phyloP scores from a whole-genome alignment of 2,888 invertebrate species.

The Hyppa rectilinea region DNA sequence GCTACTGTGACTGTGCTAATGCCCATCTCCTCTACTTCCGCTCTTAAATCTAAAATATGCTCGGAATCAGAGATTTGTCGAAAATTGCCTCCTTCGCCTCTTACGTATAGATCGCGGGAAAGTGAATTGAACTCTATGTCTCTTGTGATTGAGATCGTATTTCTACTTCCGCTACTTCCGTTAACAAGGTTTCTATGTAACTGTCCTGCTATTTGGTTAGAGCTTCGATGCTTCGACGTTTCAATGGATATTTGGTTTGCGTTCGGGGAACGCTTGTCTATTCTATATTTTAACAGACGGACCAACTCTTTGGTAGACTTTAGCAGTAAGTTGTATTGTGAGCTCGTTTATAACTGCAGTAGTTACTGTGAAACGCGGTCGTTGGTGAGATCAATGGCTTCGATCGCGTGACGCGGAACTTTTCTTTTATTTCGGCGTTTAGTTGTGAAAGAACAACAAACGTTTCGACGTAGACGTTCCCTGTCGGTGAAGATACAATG shows the following conservation, averaged over 20 bases:
- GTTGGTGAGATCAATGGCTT: constrained; percentile 47
- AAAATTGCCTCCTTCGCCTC: constrained; percentile 57
- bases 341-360: constrained; percentile 74
- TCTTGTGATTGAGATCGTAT: constrained; percentile 67
- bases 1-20: constrained; percentile 47
- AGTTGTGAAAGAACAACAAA: constrained; percentile 42
- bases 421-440: constrained; percentile 57
- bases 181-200: constrained; percentile 64
- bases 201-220: constrained; percentile 69
- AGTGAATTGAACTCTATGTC: constrained; percentile 68
- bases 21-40: constrained; percentile 55
- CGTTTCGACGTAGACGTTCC: constrained; percentile 6
- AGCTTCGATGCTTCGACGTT: constrained; percentile 75
- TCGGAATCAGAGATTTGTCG: constrained; percentile 73
- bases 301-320: constrained; percentile 86
- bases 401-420: constrained; percentile 46
- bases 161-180: constrained; percentile 62
- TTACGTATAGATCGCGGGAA: constrained; percentile 45
- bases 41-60: constrained; percentile 54
- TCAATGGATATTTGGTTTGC: constrained; percentile 72
- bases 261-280: constrained; percentile 63
- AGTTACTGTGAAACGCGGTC: constrained; percentile 51
- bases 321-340: constrained; percentile 80
- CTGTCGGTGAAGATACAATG: constrained; percentile 8
- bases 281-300: constrained; percentile 82